phyloP scores from a whole-genome alignment of 2,113 vertebrate species.

The Paraplagusia blochii region DNA sequence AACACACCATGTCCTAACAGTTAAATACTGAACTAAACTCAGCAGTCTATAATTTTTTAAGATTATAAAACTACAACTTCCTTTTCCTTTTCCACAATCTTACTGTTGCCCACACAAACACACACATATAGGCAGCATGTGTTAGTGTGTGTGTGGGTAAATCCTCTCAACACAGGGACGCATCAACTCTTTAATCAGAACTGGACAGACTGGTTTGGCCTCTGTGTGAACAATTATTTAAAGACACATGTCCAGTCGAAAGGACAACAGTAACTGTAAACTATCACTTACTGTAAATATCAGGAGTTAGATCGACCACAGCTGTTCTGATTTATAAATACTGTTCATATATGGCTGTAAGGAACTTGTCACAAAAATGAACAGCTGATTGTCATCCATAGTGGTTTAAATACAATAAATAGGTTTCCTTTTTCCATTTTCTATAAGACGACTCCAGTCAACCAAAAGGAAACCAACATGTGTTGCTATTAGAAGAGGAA shows the following conservation, averaged over 20 bases:
- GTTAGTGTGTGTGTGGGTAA: not conserved
- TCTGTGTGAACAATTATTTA: not conserved
- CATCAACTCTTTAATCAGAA: conserved; percentile 4
- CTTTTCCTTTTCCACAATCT: not conserved
- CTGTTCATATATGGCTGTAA: no score
- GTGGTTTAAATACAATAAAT: conserved; percentile 27
- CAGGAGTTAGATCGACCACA: conserved; percentile 26
- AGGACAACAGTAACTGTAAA: conserved; percentile 12
- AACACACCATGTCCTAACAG: no score
- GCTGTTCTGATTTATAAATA: not conserved
- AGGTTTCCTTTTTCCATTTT: conserved; percentile 17
- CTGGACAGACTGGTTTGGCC: not conserved
- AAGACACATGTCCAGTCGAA: conserved; percentile 6
- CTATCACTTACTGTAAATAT: conserved; percentile 18
- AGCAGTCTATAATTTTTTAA: no score
- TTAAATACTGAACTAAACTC: no score
- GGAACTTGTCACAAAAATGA: conserved; percentile 2
- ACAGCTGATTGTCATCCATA: conserved; percentile 24
- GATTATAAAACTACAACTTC: not conserved
- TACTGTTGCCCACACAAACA: not conserved
- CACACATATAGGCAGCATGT: not conserved
- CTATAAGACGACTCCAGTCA: conserved; percentile 23
- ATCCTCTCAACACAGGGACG: not conserved
- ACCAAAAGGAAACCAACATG: conserved; percentile 21
- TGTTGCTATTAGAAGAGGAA: conserved; percentile 25